Evolutionary conservation across 2,888 invertebrate genomes (phyloP).

Genomic region (Sceliomorpha sp.): DNA sequence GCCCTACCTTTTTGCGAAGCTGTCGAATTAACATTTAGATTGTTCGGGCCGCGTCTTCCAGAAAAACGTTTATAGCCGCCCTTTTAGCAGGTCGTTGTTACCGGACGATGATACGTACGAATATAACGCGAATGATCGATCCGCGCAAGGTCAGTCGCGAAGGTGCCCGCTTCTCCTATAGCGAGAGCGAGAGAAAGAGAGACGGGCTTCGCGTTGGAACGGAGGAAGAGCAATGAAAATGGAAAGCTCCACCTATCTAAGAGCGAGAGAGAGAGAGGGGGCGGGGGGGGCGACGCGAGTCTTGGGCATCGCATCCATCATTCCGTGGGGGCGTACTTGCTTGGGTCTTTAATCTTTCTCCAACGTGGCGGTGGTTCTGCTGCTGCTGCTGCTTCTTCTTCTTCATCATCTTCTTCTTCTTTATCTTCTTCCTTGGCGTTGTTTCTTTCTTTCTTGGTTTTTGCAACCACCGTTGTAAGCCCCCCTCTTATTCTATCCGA

Average conservation of each 20-base stretch:
- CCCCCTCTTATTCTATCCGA: slow-evolving; percentile 6
- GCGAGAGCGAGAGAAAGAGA: no score
- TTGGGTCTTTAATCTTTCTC: slow-evolving; percentile 78
- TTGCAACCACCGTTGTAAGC: slow-evolving; percentile 10
- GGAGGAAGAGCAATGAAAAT: slow-evolving; percentile 71
- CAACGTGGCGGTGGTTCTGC: slow-evolving; percentile 59
- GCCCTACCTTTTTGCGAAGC: slow-evolving; percentile 69
- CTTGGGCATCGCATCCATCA: slow-evolving; percentile 78
- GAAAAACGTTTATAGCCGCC: not conserved
- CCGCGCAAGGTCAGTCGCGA: slow-evolving; percentile 15
- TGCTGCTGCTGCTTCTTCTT: slow-evolving; percentile 43
- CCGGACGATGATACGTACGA: not conserved
- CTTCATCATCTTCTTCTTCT: slow-evolving; percentile 43
- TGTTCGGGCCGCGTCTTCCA: slow-evolving; percentile 59
- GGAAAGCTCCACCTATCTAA: slow-evolving; percentile 77
- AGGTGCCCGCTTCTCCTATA: no score
- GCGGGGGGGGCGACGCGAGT: slow-evolving; percentile 51
- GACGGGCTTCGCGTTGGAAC: no score
- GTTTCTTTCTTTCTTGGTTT: slow-evolving; percentile 19
- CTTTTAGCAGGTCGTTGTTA: not conserved
- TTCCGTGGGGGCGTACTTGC: slow-evolving; percentile 78
- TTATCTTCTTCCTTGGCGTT: slow-evolving; percentile 8
- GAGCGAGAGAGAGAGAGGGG: slow-evolving; percentile 8
- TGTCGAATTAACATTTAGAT: slow-evolving; percentile 79
- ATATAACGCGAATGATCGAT: slow-evolving; percentile 8